These are phyloP conservation scores for Epinephelus lanceolatus DNA, from an alignment of 2,113 vertebrate species.

Conservation along the genomic window DNA sequence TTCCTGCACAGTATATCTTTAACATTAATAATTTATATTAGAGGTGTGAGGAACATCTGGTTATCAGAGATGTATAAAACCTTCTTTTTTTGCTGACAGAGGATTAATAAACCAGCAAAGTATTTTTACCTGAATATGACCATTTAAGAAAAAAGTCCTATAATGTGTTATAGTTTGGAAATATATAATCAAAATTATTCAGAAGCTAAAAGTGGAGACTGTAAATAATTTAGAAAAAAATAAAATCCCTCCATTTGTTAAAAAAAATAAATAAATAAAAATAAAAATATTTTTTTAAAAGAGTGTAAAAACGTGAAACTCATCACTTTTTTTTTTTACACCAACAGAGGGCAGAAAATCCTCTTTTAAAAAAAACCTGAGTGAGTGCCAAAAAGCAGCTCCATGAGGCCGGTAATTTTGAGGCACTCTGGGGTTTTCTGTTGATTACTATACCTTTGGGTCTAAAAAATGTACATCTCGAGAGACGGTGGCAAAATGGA, in stretches of 20 bases:
- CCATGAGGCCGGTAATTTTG: conserved; percentile 68
- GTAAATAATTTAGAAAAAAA: neutral
- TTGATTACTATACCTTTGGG: conserved; percentile 70
- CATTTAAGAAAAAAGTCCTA: neutral
- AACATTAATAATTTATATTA: neutral
- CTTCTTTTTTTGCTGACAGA: neutral
- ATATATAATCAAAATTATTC: neutral
- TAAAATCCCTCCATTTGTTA: too few relatives aligned
- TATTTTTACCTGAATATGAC: neutral
- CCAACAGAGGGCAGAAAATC: conserved; percentile 76
- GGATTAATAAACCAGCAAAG: neutral
- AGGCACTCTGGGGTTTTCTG: conserved; percentile 67
- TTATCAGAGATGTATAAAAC: neutral
- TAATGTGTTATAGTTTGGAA: neutral
- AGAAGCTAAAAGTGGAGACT: too few relatives aligned
- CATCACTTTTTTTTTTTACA: neutral
- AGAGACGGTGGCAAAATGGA: conserved; percentile 36
- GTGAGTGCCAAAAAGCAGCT: conserved; percentile 52
- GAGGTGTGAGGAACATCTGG: neutral
- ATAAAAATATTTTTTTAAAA: too few relatives aligned
- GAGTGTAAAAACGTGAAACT: too few relatives aligned
- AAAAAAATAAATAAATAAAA: too few relatives aligned
- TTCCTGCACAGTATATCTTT: too few relatives aligned
- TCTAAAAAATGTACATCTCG: conserved; percentile 28
- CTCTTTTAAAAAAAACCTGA: conserved; percentile 35